Evolutionary conservation across 2,797 vertebrate species (phyloP), one percentile per base, ranked within the genome.

Genomic region (Neopelma chrysocephalum): DNA sequence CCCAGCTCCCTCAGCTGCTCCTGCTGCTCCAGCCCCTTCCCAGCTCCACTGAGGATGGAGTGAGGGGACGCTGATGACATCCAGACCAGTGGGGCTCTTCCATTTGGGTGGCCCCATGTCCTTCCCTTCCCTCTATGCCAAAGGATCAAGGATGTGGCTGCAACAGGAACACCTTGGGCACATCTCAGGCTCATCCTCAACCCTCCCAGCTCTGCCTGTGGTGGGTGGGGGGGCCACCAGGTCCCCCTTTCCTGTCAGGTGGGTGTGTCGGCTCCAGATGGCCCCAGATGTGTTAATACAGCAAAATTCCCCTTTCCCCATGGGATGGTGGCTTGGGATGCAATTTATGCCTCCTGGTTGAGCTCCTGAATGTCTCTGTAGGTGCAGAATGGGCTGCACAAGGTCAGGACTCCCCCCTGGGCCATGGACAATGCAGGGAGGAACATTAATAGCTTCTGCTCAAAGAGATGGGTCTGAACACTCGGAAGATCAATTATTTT

Each of bases 201-300:
- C 31, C 14, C 47, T 36, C 47, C 20, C 51, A 48, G 40, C 75
- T 68, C 66, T 71, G 53, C 70, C 31, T n/a, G 45, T 26, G 22
- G 32, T 58, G 26, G 31, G 17, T n/a, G 29, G 15, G 16, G 25
- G 11, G 42, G 40, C n/a, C 19, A 27, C 25, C 50, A 34, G 11
- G 42, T 17, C 6, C 27, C 45, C 12, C 32, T 36, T 32, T 57
- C 32, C 21, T 48, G 18, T 45, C 42, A 22, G 20, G 32, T 5
- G 8, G 16, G 8, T 22, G 11, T 9, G 26, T 26, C 18, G 50
- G 29, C 72, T 58, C 50, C 29, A 47, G 43, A 51, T 20, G 12
- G 20, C 40, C 43, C 83, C 14, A 15, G 5, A 48, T 9, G 6
- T 40, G 21, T 43, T 0, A 4, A 14, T 13, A 5, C 0, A 1